Evolutionary conservation across 64 coral and sea anemone species (phyloP), one percentile per base, ranked within the genome.

Genomic region (Platygyra sinensis): DNA sequence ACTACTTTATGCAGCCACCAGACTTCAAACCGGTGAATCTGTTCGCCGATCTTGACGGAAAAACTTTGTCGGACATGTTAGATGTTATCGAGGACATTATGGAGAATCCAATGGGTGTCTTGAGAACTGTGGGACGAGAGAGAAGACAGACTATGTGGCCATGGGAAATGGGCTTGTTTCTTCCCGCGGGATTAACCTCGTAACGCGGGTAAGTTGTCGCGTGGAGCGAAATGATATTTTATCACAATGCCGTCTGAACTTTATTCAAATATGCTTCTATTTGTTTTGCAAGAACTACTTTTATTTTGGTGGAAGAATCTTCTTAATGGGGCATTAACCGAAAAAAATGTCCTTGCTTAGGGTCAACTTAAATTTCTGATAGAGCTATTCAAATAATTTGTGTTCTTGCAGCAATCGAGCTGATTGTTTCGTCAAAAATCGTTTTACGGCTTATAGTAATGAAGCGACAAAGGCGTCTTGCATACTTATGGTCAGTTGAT

Each of bases 1-100:
- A 99, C 73, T 99, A 99, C 24, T 99, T 96, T 57, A 99, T 99
- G 97, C 97, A 94, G 42, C 97, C 97, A 11, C 97, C 97, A 7
- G 97, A 99, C 50, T 99, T 95, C 28, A 86, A 95, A 30, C 76
- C 89, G 19, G 93, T 96, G 33, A 99, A 99, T 89, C 73, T 99
- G 77, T 95, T 99, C 62, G 97, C 94, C 8, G 75, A 82, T 51
- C 75, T 99, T 19, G 97, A 96, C 31, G 94, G 94, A 8, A 95
- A 96, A 90, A 93, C 90, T 9, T 77, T 99, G 69, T 93, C 94
- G 15, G 97, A 99, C 79, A 99, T 99, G 94, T 93, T 92, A 74
- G 94, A 93, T 83, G 93, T 95, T 16, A 79, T 99, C 19, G 88
- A 93, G 42, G 94, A 93, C 62, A 90, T 99, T 14, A 89, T 89